These are phyloP conservation scores for Solenopsis invicta DNA, from an alignment of 1,140 invertebrate species.

Conservation along the genomic window DNA sequence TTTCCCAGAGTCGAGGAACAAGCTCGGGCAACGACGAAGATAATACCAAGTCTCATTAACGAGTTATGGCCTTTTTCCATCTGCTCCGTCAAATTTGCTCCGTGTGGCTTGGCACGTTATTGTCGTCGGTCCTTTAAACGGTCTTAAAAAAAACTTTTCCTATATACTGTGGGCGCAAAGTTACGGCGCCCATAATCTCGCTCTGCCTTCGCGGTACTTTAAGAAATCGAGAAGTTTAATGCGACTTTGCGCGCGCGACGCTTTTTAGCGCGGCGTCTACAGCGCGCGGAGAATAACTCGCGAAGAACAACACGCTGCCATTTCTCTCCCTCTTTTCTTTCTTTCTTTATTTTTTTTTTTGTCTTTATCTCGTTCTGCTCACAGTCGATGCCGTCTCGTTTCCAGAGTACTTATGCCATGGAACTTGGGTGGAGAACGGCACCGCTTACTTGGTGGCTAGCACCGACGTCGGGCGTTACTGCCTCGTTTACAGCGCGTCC, in stretches of 20 bases:
- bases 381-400: slow-evolving; percentile 21
- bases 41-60: slow-evolving; percentile 33
- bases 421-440: slow-evolving; percentile 90
- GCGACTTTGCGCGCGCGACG: slow-evolving; percentile 7
- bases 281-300: slow-evolving; percentile 9
- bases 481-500: slow-evolving; percentile 84
- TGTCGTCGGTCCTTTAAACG: slow-evolving; percentile 28
- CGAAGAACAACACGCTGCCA: slow-evolving; percentile 2
- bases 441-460: slow-evolving; percentile 90
- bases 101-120: slow-evolving; percentile 31
- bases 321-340: neutral
- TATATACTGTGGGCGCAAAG: slow-evolving; percentile 7
- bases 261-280: neutral
- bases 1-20: slow-evolving; percentile 4
- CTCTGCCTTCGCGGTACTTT: slow-evolving; percentile 12
- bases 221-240: slow-evolving; percentile 51
- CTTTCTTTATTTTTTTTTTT: neutral
- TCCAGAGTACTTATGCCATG: slow-evolving; percentile 90
- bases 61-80: slow-evolving; percentile 47
- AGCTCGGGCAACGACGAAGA: neutral
- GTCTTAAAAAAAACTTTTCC: slow-evolving; percentile 38
- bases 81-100: slow-evolving; percentile 26
- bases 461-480: slow-evolving; percentile 84
- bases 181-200: slow-evolving; percentile 36
- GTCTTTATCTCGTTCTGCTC: slow-evolving; percentile 33